A percentile compares a stretch with the other conserved stretches of the same genome.
phyloP scores from a whole-genome alignment of 1,140 invertebrate genomes.

The Tyrophagus putrescentiae region DNA sequence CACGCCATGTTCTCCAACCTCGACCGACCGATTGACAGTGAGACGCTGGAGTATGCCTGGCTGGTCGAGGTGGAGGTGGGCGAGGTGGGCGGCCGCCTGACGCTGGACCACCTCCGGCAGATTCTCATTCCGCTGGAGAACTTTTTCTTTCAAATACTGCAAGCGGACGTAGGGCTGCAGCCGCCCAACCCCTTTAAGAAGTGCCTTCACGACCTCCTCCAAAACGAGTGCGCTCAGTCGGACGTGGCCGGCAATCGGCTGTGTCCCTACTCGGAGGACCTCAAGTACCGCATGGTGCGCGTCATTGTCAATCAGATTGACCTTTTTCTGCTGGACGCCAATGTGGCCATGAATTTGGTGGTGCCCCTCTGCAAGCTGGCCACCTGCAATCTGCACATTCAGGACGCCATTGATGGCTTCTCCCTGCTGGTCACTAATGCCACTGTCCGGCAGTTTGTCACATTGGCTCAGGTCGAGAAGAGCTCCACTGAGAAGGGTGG shows the following conservation, averaged over 20 bases:
- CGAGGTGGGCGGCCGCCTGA: conserved; percentile 41
- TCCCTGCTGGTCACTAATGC: conserved; percentile 71
- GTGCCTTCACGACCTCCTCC: conserved; percentile 71
- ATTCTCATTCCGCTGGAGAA: conserved; percentile 73
- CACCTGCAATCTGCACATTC: conserved; percentile 83
- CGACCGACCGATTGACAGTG: conserved; percentile 69
- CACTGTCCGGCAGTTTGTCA: conserved; percentile 47
- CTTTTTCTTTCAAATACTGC: conserved; percentile 63
- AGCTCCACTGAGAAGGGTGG: conserved; percentile 26
- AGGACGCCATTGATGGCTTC: conserved; percentile 70
- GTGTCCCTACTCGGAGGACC: conserved; percentile 70
- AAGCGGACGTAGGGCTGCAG: conserved; percentile 72
- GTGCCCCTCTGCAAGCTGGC: conserved; percentile 68
- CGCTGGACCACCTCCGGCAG: conserved; percentile 53
- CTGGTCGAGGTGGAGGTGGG: conserved; percentile 44
- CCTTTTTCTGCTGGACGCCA: conserved; percentile 72
- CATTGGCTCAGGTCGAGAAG: conserved; percentile 25
- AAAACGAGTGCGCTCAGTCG: conserved; percentile 56
- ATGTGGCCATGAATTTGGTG: conserved; percentile 64
- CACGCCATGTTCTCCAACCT: conserved; percentile 94
- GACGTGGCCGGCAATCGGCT: conserved; percentile 42
- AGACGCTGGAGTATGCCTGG: conserved; percentile 95
- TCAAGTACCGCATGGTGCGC: conserved; percentile 87
- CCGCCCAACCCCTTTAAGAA: conserved; percentile 54
- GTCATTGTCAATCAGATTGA: conserved; percentile 79